These are phyloP conservation scores for Thaumetopoea pityocampa DNA, from an alignment of 1,140 invertebrate species.

Conservation along the genomic window DNA sequence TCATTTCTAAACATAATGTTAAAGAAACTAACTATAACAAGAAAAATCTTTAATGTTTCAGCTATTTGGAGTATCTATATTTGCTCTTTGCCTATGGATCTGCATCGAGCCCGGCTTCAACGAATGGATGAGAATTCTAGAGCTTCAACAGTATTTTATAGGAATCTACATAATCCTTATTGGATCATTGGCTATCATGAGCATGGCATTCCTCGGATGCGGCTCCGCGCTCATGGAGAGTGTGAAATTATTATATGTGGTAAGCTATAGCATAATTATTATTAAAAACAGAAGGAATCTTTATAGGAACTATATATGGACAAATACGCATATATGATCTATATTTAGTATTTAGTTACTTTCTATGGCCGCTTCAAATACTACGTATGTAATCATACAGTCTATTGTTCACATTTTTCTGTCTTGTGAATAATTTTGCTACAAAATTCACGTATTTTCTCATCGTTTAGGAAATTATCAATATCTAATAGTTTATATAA, in stretches of 20 bases:
- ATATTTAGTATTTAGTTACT: too few relatives aligned
- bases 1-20: too few relatives aligned
- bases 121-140: constrained; percentile 85
- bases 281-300: too few relatives aligned
- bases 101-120: constrained; percentile 86
- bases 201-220: constrained; percentile 85
- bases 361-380: too few relatives aligned
- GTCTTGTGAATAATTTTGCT: too few relatives aligned
- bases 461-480: too few relatives aligned
- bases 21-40: constrained; percentile 5
- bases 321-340: too few relatives aligned
- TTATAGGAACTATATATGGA: too few relatives aligned
- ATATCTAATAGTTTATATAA: too few relatives aligned
- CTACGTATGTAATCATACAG: too few relatives aligned
- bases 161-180: constrained; percentile 88
- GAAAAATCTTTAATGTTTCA: constrained; percentile 63
- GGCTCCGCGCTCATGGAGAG: constrained; percentile 84
- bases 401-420: too few relatives aligned
- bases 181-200: constrained; percentile 81
- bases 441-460: too few relatives aligned
- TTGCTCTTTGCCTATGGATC: constrained; percentile 88
- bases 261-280: constrained; percentile 68
- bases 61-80: constrained; percentile 84
- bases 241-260: constrained; percentile 76
- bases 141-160: constrained; percentile 86